phyloP scores from a whole-genome alignment of 1,140 invertebrate genomes.

The Drosophila eugracilis region DNA sequence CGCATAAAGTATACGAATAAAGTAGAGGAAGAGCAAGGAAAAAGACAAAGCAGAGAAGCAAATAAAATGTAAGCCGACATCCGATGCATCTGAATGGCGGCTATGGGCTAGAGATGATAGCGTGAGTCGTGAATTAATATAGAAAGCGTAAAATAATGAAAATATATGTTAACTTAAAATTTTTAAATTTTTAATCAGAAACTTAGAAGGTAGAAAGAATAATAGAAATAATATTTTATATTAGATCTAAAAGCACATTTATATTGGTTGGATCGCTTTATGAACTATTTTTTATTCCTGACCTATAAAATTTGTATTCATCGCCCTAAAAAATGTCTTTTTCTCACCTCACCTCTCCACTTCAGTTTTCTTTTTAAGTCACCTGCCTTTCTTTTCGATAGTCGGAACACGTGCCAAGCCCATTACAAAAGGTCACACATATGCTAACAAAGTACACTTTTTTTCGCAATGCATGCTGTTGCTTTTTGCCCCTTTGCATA shows the following conservation, averaged over 20 bases:
- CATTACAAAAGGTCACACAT: slow-evolving; percentile 14
- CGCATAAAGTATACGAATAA: slow-evolving; percentile 40
- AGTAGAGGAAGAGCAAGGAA: slow-evolving; percentile 21
- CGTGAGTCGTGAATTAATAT: too few relatives aligned
- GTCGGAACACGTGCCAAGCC: slow-evolving; percentile 16
- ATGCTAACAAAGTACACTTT: slow-evolving; percentile 44
- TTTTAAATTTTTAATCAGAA: too few relatives aligned
- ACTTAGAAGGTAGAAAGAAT: too few relatives aligned
- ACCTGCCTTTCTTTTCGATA: slow-evolving; percentile 6
- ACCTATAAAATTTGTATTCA: background rate
- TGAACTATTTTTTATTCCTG: too few relatives aligned
- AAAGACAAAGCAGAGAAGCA: slow-evolving; percentile 37
- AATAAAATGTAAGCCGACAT: slow-evolving; percentile 60
- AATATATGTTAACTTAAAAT: too few relatives aligned
- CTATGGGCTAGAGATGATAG: slow-evolving; percentile 9
- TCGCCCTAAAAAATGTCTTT: background rate
- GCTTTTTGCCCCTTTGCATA: slow-evolving; percentile 18
- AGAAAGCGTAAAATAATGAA: too few relatives aligned
- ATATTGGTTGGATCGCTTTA: too few relatives aligned
- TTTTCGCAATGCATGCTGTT: slow-evolving; percentile 23
- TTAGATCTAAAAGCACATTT: too few relatives aligned
- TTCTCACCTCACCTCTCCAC: background rate
- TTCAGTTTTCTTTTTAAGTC: background rate
- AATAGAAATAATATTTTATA: too few relatives aligned
- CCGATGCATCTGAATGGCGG: slow-evolving; percentile 50